These are phyloP conservation scores for Sylvicola fuscatus DNA, from an alignment of 2,888 invertebrate genomes.

Conservation along the genomic window DNA sequence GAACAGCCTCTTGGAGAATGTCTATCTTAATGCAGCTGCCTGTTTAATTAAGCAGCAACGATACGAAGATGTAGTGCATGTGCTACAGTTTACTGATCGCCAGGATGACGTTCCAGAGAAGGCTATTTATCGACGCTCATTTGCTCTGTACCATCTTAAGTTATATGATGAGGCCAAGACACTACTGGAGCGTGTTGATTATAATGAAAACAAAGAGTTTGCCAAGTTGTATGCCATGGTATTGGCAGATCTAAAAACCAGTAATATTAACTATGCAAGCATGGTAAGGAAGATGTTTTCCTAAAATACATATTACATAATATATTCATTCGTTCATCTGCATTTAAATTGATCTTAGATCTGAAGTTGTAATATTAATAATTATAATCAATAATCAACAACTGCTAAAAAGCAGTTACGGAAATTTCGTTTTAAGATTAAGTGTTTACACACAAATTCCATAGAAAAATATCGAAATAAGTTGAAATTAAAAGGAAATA, in stretches of 20 bases:
- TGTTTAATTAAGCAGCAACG: conserved; percentile 51
- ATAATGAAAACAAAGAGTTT: conserved; percentile 45
- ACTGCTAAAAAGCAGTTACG: no score
- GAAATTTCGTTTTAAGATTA: no score
- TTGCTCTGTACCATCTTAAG: conserved; percentile 30
- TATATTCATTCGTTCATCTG: no score
- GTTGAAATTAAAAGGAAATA: no score
- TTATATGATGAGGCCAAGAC: conserved; percentile 44
- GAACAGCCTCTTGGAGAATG: conserved; percentile 35
- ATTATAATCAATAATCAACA: no score
- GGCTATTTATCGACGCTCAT: conserved; percentile 28
- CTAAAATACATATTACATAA: conserved; percentile 5
- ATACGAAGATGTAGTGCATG: conserved; percentile 39
- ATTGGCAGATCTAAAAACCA: conserved; percentile 33
- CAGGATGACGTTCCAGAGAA: conserved; percentile 23
- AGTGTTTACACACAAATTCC: no score
- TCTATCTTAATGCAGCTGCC: conserved; percentile 67
- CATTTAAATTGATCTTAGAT: no score
- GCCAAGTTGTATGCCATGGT: conserved; percentile 34
- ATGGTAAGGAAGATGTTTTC: conserved; percentile 32
- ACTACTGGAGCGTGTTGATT: conserved; percentile 30
- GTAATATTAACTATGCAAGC: conserved; percentile 33
- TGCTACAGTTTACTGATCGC: conserved; percentile 31
- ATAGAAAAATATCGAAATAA: no score
- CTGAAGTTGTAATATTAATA: no score